Evolutionary conservation across 2,797 vertebrate genomes (phyloP).

Genomic region (Coilia nasus): DNA sequence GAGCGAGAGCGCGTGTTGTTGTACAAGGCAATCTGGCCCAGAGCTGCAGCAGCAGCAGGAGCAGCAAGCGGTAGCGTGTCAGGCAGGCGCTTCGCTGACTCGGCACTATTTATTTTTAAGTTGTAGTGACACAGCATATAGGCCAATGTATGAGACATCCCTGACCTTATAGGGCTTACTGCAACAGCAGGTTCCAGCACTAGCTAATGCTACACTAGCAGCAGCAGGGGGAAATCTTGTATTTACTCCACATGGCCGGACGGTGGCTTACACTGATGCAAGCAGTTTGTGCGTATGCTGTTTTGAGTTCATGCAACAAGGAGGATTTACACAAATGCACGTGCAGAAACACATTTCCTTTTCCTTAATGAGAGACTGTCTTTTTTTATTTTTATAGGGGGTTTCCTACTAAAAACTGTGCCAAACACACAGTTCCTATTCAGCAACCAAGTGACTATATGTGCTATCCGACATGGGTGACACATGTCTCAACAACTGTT

Average conservation of each 20-base stretch:
- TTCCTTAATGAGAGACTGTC: too few relatives aligned
- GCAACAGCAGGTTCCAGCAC: slow-evolving; percentile 20
- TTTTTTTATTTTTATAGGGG: too few relatives aligned
- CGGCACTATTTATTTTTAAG: slow-evolving; percentile 56
- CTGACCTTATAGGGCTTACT: slow-evolving; percentile 53
- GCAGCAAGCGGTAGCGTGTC: neutral
- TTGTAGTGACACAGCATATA: slow-evolving; percentile 54
- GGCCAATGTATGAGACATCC: slow-evolving; percentile 46
- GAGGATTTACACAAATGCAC: neutral
- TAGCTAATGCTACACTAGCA: neutral
- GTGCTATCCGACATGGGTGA: too few relatives aligned
- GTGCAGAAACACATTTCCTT: neutral
- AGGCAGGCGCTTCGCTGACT: slow-evolving; percentile 38
- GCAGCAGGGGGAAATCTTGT: neutral
- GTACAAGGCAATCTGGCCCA: slow-evolving; percentile 31
- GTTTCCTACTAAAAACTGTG: too few relatives aligned
- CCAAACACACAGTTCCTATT: too few relatives aligned
- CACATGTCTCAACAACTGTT: too few relatives aligned
- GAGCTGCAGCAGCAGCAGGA: neutral
- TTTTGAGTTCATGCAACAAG: too few relatives aligned
- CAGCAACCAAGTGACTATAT: too few relatives aligned
- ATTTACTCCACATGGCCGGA: neutral
- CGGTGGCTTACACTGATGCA: neutral
- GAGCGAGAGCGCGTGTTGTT: neutral
- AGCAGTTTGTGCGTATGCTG: neutral